Evolutionary conservation across 2,888 invertebrate genomes (phyloP).

Genomic region (Dasysyrphus albostriatus): DNA sequence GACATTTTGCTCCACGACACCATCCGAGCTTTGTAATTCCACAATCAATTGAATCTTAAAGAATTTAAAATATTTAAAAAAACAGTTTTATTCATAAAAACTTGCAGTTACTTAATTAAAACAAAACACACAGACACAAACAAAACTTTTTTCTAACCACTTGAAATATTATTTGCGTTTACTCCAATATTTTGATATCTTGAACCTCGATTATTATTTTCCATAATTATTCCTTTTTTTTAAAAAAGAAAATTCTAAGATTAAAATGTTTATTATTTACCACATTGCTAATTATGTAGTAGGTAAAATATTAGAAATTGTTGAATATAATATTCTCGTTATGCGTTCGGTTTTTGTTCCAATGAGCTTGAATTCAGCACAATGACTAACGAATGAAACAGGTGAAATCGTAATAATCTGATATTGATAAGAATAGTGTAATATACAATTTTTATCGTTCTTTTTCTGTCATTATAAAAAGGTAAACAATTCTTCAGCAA

Average conservation of each 20-base stretch:
- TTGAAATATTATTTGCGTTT: conserved; percentile 78
- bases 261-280: background rate
- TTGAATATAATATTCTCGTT: background rate
- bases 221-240: conserved; percentile 31
- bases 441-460: conserved; percentile 60
- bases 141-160: conserved; percentile 75
- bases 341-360: conserved; percentile 27
- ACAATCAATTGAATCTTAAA: conserved; percentile 84
- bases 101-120: background rate
- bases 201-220: conserved; percentile 43
- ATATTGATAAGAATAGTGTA: conserved; percentile 71
- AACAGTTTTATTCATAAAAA: background rate
- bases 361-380: conserved; percentile 47
- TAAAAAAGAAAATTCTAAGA: background rate
- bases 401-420: conserved; percentile 62
- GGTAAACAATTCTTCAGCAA: conserved; percentile 60
- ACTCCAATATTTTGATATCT: conserved; percentile 76
- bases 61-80: background rate
- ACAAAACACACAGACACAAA: background rate
- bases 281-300: background rate
- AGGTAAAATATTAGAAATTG: background rate
- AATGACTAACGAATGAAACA: conserved; percentile 68
- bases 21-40: conserved; percentile 84
- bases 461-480: conserved; percentile 23
- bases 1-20: conserved; percentile 83